A percentile compares a stretch with the other conserved stretches of the same genome.
These are phyloP conservation scores for Lycophotia porphyrea DNA, from an alignment of 2,888 invertebrate species.

Conservation along the genomic window DNA sequence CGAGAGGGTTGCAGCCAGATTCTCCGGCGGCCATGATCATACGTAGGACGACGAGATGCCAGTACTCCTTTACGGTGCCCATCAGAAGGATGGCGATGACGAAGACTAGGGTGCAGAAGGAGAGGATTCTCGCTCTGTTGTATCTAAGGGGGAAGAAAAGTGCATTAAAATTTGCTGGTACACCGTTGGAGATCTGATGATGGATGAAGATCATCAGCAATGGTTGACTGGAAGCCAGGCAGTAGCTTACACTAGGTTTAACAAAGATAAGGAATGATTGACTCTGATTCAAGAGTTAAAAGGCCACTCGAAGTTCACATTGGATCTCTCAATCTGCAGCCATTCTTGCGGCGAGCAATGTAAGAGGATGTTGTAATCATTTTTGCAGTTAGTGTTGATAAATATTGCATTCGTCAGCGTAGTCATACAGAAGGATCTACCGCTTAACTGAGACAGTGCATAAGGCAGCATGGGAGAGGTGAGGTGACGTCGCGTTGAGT, in stretches of 20 bases:
- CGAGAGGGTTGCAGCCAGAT: slow-evolving; percentile 96
- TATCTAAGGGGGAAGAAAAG: slow-evolving; percentile 79
- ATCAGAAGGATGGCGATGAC: slow-evolving; percentile 96
- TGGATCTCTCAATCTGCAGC: background rate
- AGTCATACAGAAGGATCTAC: background rate
- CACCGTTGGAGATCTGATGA: background rate
- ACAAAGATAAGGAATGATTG: background rate
- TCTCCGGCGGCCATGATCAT: slow-evolving; percentile 97
- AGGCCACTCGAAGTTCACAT: background rate
- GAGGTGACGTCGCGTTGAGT: background rate
- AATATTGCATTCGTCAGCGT: background rate
- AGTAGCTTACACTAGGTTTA: background rate
- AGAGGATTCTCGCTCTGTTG: slow-evolving; percentile 94
- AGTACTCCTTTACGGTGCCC: slow-evolving; percentile 95
- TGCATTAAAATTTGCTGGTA: background rate
- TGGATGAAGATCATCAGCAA: background rate
- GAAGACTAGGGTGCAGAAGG: slow-evolving; percentile 94
- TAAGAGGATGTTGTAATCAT: background rate
- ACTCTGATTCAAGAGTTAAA: background rate
- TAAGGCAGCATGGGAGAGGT: background rate
- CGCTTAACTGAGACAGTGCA: background rate
- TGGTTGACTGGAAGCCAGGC: background rate
- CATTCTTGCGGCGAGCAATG: background rate
- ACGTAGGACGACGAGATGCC: slow-evolving; percentile 96
- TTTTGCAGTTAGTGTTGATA: background rate